Evolutionary conservation across 2,888 invertebrate genomes (phyloP), one percentile per base, ranked within the genome.

Genomic region (Spodoptera exigua): DNA sequence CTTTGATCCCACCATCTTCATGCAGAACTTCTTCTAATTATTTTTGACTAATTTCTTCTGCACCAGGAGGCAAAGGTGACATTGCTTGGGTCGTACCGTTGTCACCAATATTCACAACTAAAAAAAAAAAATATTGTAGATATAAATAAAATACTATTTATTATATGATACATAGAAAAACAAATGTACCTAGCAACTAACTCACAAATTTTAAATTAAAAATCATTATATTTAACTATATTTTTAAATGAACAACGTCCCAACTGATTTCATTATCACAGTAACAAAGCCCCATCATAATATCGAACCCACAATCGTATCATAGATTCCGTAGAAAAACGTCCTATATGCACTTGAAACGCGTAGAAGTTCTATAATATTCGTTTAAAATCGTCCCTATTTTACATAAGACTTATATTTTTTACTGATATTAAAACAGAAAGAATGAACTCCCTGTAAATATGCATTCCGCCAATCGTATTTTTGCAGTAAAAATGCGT

Each of bases 21-120:
- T 49, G 17, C 13, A 49, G 12, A 52, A n/a, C n/a, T n/a, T n/a
- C 54, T 2, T 54, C 58, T 39, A 47, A 47, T 34, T 48, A 21
- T 54, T 62, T 45, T 13, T 45, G 36, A 49, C 53, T 54, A 14
- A 68, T 57, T 63, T 63, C 60, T 40, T 64, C 49, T 21, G 57
- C 59, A 47, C 45, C 62, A 56, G 59, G 37, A 56, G 67, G 59
- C 18, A 67, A 55, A 46, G 52, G 58, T 46, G 46, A 58, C 32
- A 2, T 14, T 39, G 27, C 17, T 48, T 2, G 37, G 41, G 3
- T 32, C 18, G 44, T 53, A 14, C 0, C 36, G 17, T 37, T 36
- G 16, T 48, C 56, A 12, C 46, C 45, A 41, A 40, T n/a, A 52
- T 27, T 46, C 35, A 12, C 14, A 32, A 10, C 34, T 55, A 40